Base-by-base conservation (phyloP, 2,888 invertebrate genomes). In the Panorpa germanica region DNA sequence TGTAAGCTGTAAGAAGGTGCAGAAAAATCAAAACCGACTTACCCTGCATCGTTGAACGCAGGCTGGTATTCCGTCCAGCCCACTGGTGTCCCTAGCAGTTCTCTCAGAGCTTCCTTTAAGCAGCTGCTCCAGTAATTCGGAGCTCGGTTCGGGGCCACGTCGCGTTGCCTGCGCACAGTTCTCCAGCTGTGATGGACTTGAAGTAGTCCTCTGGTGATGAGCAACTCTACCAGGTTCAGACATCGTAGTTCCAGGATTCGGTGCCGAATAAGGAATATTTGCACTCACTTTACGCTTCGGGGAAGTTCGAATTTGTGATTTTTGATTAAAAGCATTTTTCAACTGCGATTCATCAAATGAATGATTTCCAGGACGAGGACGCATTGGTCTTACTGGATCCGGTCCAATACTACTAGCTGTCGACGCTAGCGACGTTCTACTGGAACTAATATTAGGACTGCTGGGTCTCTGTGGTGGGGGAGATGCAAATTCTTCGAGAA, bases 91-190 rank as follows among this genome's bases (percentile, higher is more conserved):
- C 36, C 69, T 65, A 10, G 75, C 68, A 32, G 77, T 57, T 39
- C 76, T 70, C 49, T 82, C 82, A 22, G 81, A 81, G 43, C 78
- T 78, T 32, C 80, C 81, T 38, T 75, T 65, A 26, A 82, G 61
- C 36, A 82, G 56, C 48, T 80, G 76, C 25, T 78, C 78, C 35
- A 82, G 58, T 35, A 81, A 55, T 46, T 80, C 77, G 10, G 62
- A n/a, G n/a, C n/a, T n/a, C n/a, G n/a, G n/a, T 22, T 38, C 31
- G 45, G 44, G 11, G 41, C 38, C 21, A 25, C 32, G 20, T 31
- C 16, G 17, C 32, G 22, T 21, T 31, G 33, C 17, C 30, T 31
- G 18, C 38, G 28, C 5, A 39, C 33, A 3, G 27, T 70, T 71
- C 44, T 72, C 73, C 38, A 80, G 58, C 49, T 80, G 77, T 11